Evolutionary conservation across 2,113 vertebrate genomes (phyloP).

Genomic region (Poeciliopsis retropinna): DNA sequence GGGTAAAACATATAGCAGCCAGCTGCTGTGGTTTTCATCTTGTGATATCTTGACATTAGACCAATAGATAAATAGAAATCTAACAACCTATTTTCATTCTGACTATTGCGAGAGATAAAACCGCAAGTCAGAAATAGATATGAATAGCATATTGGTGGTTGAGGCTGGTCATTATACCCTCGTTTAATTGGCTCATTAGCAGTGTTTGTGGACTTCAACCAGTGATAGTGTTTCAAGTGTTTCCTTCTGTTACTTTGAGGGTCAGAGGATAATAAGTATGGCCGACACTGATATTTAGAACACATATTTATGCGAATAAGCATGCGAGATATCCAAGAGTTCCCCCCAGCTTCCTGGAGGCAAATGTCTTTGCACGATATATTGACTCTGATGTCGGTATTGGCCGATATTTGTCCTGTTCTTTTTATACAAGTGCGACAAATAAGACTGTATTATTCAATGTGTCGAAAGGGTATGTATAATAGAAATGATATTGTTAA

Average conservation of each 20-base stretch:
- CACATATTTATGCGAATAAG: no score
- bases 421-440: no score
- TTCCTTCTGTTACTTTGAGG: background rate
- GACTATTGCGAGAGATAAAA: background rate
- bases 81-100: background rate
- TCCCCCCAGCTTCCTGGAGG: no score
- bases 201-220: background rate
- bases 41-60: background rate
- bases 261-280: background rate
- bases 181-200: background rate
- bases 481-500: no score
- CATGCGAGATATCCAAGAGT: no score
- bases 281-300: background rate
- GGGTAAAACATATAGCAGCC: no score
- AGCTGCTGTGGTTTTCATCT: background rate
- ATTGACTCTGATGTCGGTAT: no score
- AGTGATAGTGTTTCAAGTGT: background rate
- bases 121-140: background rate
- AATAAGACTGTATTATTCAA: no score
- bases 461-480: no score
- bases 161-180: background rate
- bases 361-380: no score
- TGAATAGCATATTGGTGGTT: background rate
- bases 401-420: no score
- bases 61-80: background rate